Evolutionary conservation across 92 coral and sea anemone genomes (phyloP).

Genomic region (Actinernus sp.): DNA sequence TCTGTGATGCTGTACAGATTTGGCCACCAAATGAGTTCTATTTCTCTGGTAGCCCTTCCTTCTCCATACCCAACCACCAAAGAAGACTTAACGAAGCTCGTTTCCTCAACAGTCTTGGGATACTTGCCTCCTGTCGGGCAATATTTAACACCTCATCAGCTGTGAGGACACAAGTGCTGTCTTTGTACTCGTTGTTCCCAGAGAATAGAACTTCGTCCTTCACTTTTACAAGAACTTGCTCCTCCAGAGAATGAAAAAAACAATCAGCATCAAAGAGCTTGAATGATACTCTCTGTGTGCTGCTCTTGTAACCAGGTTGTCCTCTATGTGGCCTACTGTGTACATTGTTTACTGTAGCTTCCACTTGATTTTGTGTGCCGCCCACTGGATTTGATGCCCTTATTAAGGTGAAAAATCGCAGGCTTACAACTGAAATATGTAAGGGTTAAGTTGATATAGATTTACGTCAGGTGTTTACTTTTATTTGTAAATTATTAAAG

Average conservation of each 20-base stretch:
- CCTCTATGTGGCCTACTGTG: constrained; percentile 2
- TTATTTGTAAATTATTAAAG: no score
- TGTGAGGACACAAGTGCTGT: background rate
- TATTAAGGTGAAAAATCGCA: no score
- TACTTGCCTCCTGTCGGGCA: background rate
- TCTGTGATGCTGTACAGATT: constrained; percentile 1
- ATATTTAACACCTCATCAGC: background rate
- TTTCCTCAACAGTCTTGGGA: background rate
- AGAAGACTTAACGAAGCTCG: constrained; percentile 9
- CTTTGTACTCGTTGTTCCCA: background rate
- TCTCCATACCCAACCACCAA: constrained; percentile 17
- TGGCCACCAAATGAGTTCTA: constrained; percentile 19
- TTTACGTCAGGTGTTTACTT: no score
- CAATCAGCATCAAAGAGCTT: background rate
- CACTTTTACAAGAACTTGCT: constrained; percentile 5
- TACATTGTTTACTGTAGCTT: constrained; percentile 2
- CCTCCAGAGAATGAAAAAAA: background rate
- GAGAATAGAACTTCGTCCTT: background rate
- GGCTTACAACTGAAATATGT: no score
- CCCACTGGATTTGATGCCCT: no score
- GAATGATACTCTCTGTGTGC: background rate
- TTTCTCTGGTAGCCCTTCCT: constrained; percentile 20
- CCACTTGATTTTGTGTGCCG: no score
- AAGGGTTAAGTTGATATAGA: no score
- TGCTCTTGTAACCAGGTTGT: background rate